Base-by-base conservation (phyloP, 2,113 vertebrate genomes). In the Boleophthalmus pectinirostris region DNA sequence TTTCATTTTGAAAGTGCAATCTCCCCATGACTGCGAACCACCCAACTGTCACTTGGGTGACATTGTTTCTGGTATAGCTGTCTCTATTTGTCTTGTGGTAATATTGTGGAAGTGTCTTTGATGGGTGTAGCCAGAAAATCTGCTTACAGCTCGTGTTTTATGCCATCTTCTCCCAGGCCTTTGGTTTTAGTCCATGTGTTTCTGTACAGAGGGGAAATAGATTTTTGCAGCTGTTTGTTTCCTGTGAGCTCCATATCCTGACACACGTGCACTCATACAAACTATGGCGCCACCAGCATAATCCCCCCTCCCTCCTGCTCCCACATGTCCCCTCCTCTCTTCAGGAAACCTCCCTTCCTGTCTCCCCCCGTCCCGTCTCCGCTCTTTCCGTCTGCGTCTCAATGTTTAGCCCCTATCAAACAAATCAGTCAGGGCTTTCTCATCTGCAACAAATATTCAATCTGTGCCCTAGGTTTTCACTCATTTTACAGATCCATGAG, bases 311-410 rank as follows among this genome's bases (percentile, higher is more conserved):
- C 85, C 86, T 82, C 77, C 64, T 78, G 83, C 79, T 79, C 85
- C 79, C 84, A 69, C 76, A 47, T 80, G 77, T 80, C 85, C 79
- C 86, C 90, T 66, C 78, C 87, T 85, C 77, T 86, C 84, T 81
- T 85, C 90, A 92, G 91, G 90, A 92, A 85, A 90, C 92, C 90
- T 91, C 91, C 91, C 93, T 93, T 94, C 93, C 93, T 92, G 92
- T 89, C 86, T 79, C 86, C 87, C 88, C 86, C 83, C 86, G 87
- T 82, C 89, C 86, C 53, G 91, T 92, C 92, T 93, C 88, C 82
- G 79, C 87, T 91, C 84, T 81, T 90, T 57, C 54, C 46, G 43
- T 72, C 77, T 81, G 57, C 15, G n/a, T 74, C 77, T 82, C 56
- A 64, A 61, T 75, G 69, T 85, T 82, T 83, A 74, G 78, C 83